phyloP scores from a whole-genome alignment of 2,113 vertebrate species.

The Bombycilla garrulus region DNA sequence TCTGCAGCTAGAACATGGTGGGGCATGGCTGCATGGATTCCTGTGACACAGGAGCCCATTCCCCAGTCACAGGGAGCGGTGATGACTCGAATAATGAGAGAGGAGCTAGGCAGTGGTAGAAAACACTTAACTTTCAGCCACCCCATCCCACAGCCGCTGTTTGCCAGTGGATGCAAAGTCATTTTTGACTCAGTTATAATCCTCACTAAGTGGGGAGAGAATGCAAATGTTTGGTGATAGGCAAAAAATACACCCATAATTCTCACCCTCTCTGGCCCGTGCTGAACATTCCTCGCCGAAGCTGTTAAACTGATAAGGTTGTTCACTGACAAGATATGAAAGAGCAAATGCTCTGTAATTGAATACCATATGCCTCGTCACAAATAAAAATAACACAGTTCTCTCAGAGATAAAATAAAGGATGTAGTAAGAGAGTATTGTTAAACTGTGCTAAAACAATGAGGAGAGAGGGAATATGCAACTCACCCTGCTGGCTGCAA shows the following conservation, averaged over 20 bases:
- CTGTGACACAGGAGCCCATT: neutral
- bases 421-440: neutral
- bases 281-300: neutral
- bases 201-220: neutral
- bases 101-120: neutral
- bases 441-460: neutral
- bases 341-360: neutral
- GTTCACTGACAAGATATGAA: neutral
- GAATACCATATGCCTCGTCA: neutral
- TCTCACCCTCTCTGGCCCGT: neutral
- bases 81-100: fast-evolving
- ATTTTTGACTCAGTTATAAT: neutral
- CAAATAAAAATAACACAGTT: neutral
- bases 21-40: too few relatives aligned
- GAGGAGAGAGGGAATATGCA: neutral
- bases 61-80: neutral
- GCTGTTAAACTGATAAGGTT: neutral
- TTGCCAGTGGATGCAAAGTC: neutral
- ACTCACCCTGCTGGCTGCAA: neutral
- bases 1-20: neutral
- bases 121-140: neutral
- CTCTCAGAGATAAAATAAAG: neutral
- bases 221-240: neutral
- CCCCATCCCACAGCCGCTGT: neutral
- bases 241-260: neutral